Evolutionary conservation across 2,888 invertebrate genomes (phyloP), one percentile per base, ranked within the genome.

Genomic region (Rambutsinella grinnellia): DNA sequence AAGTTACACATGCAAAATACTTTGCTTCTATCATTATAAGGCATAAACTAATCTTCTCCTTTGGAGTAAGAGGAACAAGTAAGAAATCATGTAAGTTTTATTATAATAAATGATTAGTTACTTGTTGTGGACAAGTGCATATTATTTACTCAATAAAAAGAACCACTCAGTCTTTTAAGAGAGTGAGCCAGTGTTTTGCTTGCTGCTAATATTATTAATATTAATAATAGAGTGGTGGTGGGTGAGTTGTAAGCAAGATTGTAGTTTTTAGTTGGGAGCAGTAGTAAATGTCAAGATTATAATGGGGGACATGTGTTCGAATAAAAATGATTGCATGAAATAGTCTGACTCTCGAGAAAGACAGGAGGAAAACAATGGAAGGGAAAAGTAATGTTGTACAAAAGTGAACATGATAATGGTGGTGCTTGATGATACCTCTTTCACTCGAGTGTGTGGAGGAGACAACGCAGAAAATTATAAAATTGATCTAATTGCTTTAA

Each of bases 211-310:
- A 54, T 21, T 56, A 66, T 66, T 56, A 21, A 46, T 56, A 66
- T 56, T 56, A 66, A 66, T 66, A 54, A 66, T 66, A 66, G 66
- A 19, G 36, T 36, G 36, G 36, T 8, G 36, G 5, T n/a, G n/a
- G n/a, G n/a, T n/a, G 56, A n/a, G 57, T 47, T 44, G 61, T 60
- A 61, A 36, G 61, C 23, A 49, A 53, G 44, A 69, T 60, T 66
- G 72, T 56, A 36, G 36, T 36, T 36, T 36, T 36, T 36, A 36
- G 36, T 36, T 36, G 36, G 67, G 23, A 58, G 54, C 23, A 58
- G 66, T 67, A 74, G 74, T 74, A 66, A 74, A 74, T 61, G 74
- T 74, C 74, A 74, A 74, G 74, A 74, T 74, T 74, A 74, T 74
- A 74, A 74, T 74, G 65, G 74, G 49, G 66, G 74, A 74, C 74